Base-by-base conservation (phyloP, 2,113 vertebrate species). In the Fregata magnificens region DNA sequence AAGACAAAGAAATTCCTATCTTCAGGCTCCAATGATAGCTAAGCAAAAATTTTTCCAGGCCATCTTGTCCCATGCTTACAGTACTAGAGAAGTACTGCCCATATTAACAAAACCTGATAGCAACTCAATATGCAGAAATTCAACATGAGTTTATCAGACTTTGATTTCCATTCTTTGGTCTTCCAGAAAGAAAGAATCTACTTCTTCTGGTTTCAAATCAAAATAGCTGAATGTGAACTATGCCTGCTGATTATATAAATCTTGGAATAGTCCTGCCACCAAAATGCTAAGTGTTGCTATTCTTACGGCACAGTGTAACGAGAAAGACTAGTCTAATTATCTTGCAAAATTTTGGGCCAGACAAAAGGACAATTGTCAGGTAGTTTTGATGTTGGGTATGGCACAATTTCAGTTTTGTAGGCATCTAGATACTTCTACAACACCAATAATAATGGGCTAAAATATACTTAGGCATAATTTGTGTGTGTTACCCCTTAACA, bases 261-360 rank as follows among this genome's bases (percentile, higher is more conserved):
- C 32, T 69, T 86, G 14, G 16, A 50, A 62, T 10, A 56, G 12
- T 34, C 12, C 76, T 91, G 65, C 20, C 15, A 56, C 3, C 11
- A 47, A 65, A 87, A 38, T 7, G 1, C 2, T 45, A 38, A 42
- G 18, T 71, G 6, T 56, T 59, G 38, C 8, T 7, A 31, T 59
- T 71, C 11, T 55, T 69, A 34, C 0, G 2, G 6, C 4, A 55
- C 8, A 45, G 8, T 9, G 5, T 44, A 55, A 81, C 1, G 2
- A 52, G 12, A 40, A 63, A 69, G 5, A 44, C 6, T 31, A 56
- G 5, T 16, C 5, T 56, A 72, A 76, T 20, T 72, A 61, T 38
- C 15, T 36, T 63, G 6, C 1, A 14, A 47, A 80, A 77, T 56
- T 78, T 70, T 16, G 22, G 5, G 5, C 7, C 45, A 66, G 31